Evolutionary conservation across 2,888 invertebrate species (phyloP).

Genomic region (Cosmia trapezina): DNA sequence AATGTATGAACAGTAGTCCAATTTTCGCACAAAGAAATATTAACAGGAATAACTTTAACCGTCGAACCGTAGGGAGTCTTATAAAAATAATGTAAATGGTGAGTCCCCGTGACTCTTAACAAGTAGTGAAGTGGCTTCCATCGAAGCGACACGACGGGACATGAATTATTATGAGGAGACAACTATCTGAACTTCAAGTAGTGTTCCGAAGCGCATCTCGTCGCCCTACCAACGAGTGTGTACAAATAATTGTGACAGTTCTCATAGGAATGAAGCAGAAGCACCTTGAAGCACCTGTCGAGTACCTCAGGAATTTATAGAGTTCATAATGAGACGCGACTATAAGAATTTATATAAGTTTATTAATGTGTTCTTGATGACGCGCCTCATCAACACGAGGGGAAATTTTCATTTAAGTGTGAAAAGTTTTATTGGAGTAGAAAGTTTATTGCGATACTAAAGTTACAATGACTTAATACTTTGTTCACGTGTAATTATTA

Average conservation of each 20-base stretch:
- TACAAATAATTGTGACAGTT: constrained; percentile 86
- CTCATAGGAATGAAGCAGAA: constrained; percentile 79
- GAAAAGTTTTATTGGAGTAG: constrained; percentile 40
- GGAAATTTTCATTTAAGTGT: constrained; percentile 53
- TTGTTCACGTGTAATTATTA: constrained; percentile 14
- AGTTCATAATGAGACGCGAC: constrained; percentile 61
- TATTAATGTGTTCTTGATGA: constrained; percentile 63
- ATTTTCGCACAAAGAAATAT: constrained; percentile 42
- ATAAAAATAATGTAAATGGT: constrained; percentile 82
- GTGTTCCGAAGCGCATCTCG: constrained; percentile 78
- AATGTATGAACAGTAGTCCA: constrained; percentile 25
- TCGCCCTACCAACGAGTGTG: constrained; percentile 72
- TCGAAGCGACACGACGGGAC: constrained; percentile 73
- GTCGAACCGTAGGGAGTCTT: constrained; percentile 60
- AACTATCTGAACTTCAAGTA: constrained; percentile 82
- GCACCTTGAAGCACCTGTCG: constrained; percentile 77
- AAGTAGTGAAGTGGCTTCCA: constrained; percentile 81
- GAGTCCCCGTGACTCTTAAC: constrained; percentile 80
- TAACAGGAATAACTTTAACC: constrained; percentile 56
- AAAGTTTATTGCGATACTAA: constrained; percentile 40
- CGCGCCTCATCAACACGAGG: constrained; percentile 40
- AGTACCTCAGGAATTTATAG: constrained; percentile 66
- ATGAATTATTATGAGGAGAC: constrained; percentile 81
- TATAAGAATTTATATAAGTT: constrained; percentile 63
- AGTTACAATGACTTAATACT: constrained; percentile 44